phyloP scores from a whole-genome alignment of 2,888 invertebrate species.

The Morinoia aosen region DNA sequence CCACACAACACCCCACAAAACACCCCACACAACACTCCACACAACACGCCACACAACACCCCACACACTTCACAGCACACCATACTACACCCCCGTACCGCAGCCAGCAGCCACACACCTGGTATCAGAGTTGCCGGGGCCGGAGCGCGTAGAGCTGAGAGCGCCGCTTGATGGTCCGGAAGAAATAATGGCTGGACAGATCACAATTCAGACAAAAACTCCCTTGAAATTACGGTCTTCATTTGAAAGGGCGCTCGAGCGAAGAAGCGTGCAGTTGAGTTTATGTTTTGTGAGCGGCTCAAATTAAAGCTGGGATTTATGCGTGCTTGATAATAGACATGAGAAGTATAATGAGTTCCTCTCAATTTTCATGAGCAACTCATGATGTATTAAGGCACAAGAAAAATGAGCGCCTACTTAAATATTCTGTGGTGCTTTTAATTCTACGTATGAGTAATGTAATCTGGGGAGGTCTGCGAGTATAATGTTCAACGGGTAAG shows the following conservation, averaged over 20 bases:
- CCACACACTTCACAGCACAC: too few relatives aligned
- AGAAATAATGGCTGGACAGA: constrained; percentile 18
- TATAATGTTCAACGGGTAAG: background rate
- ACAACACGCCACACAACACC: too few relatives aligned
- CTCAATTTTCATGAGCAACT: background rate
- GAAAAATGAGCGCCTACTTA: background rate
- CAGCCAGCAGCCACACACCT: background rate
- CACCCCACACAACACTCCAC: too few relatives aligned
- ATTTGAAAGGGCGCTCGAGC: background rate
- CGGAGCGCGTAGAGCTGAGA: background rate
- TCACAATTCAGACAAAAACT: background rate
- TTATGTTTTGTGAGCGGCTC: background rate
- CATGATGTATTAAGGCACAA: background rate
- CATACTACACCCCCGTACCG: too few relatives aligned
- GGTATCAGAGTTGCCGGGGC: background rate
- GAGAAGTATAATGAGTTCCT: background rate
- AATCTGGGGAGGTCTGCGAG: too few relatives aligned
- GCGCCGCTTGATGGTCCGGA: background rate
- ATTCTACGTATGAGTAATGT: background rate
- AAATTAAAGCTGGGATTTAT: background rate
- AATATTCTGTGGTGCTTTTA: background rate
- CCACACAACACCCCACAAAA: too few relatives aligned
- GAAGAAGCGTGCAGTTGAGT: background rate
- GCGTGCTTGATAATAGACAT: background rate
- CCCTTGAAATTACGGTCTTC: background rate